Conservation (phyloP, 2,888 invertebrate species). For the Agrotis segetum region DNA sequence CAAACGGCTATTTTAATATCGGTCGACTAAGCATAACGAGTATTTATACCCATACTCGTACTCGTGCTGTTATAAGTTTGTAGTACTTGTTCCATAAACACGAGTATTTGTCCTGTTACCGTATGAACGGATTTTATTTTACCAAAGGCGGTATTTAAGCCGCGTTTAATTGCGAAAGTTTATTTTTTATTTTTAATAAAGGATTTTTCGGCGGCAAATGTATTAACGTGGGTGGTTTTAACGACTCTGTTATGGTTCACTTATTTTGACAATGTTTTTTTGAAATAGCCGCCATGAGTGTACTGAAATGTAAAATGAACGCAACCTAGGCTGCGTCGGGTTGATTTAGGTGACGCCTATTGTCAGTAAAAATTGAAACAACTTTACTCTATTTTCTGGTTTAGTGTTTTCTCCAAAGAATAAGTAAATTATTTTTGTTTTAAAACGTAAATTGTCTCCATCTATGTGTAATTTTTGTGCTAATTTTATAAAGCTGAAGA, state of each 20-base stretch:
- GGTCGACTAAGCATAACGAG: conserved; percentile 29
- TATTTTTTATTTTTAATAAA: conserved; percentile 45
- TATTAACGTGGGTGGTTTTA: conserved; percentile 33
- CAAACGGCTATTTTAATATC: conserved; percentile 38
- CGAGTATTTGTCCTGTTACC: conserved; percentile 43
- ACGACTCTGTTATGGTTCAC: conserved; percentile 21
- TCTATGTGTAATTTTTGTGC: too few species aligned
- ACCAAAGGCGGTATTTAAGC: conserved; percentile 49
- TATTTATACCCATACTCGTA: conserved; percentile 25
- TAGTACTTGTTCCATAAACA: conserved; percentile 4
- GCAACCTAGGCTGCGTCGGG: not conserved
- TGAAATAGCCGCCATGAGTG: not conserved
- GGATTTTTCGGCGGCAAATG: conserved; percentile 17
- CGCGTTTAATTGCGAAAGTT: conserved; percentile 57
- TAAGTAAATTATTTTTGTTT: too few species aligned
- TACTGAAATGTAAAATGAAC: not conserved
- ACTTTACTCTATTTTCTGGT: too few species aligned
- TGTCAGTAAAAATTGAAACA: not conserved
- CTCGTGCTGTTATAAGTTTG: conserved; percentile 31
- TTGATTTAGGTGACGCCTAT: not conserved
- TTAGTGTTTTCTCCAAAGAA: too few species aligned
- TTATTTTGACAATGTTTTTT: not conserved
- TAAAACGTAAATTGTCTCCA: too few species aligned
- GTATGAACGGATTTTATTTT: conserved; percentile 53
- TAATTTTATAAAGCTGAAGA: too few species aligned